Evolutionary conservation across 2,113 vertebrate genomes (phyloP).

Genomic region (Orycteropus afer): DNA sequence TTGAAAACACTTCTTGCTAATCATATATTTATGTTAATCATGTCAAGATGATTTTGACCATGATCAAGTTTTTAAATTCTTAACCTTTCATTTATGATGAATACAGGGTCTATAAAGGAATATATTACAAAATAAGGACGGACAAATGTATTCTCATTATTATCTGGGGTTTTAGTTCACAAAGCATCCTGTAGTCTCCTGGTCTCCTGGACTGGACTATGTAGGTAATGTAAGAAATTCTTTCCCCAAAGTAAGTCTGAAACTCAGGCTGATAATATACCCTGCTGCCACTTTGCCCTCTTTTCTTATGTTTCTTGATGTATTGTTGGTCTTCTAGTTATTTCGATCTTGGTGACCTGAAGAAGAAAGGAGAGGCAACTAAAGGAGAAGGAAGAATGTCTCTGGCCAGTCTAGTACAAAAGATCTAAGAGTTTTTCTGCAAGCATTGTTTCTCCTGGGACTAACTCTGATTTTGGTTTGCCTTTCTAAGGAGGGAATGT

Average conservation of each 20-base stretch:
- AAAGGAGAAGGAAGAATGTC: background rate
- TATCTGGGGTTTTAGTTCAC: background rate
- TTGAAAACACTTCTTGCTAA: conserved; percentile 1
- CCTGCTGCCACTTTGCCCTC: background rate
- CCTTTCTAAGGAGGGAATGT: background rate
- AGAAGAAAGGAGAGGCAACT: background rate
- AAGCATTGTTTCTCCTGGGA: background rate
- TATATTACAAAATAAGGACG: background rate
- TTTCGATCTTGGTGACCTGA: background rate
- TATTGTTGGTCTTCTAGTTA: background rate
- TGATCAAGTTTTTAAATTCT: background rate
- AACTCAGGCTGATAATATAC: background rate
- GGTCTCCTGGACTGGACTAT: background rate
- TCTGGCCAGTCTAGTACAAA: background rate
- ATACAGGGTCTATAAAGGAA: background rate
- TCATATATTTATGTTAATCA: conserved; percentile 12
- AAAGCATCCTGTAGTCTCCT: background rate
- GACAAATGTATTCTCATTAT: background rate
- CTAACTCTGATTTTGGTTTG: background rate
- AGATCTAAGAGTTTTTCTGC: background rate
- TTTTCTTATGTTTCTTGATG: background rate
- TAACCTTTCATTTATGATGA: background rate
- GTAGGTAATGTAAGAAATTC: background rate
- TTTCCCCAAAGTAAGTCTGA: background rate
- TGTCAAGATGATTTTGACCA: conserved; percentile 18